phyloP scores from a whole-genome alignment of 2,888 invertebrate species.

The Diplolepis rosae region DNA sequence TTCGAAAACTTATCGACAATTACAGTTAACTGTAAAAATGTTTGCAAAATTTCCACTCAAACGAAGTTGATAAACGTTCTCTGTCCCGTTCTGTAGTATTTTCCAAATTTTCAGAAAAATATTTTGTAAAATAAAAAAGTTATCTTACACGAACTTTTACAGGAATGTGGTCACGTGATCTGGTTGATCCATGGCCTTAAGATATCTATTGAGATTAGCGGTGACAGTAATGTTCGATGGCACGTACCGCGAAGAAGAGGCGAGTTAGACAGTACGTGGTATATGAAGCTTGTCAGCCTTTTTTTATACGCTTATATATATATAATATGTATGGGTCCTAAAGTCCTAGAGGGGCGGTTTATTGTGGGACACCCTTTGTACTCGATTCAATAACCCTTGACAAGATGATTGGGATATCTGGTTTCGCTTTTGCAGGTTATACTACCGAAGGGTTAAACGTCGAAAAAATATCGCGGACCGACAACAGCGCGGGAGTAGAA shows the following conservation, averaged over 20 bases:
- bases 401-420: slow-evolving; percentile 70
- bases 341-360: slow-evolving; percentile 70
- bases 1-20: too few species aligned
- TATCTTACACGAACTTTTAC: too few species aligned
- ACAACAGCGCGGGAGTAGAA: slow-evolving; percentile 6
- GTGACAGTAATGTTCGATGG: slow-evolving; percentile 9
- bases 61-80: too few species aligned
- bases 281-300: background rate
- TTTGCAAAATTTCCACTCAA: too few species aligned
- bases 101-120: too few species aligned
- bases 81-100: too few species aligned
- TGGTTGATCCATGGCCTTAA: too few species aligned
- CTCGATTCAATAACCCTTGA: slow-evolving; percentile 67
- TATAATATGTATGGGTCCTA: slow-evolving; percentile 46
- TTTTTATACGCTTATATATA: slow-evolving; percentile 14
- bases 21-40: too few species aligned
- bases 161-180: too few species aligned
- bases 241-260: slow-evolving; percentile 22
- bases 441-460: slow-evolving; percentile 58
- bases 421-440: slow-evolving; percentile 65
- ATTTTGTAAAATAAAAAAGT: too few species aligned
- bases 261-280: background rate
- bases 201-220: background rate
- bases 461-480: slow-evolving; percentile 51
- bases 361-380: slow-evolving; percentile 70